Evolutionary conservation across 2,888 invertebrate species (phyloP).

Genomic region (Sarcophaga rosellei): DNA sequence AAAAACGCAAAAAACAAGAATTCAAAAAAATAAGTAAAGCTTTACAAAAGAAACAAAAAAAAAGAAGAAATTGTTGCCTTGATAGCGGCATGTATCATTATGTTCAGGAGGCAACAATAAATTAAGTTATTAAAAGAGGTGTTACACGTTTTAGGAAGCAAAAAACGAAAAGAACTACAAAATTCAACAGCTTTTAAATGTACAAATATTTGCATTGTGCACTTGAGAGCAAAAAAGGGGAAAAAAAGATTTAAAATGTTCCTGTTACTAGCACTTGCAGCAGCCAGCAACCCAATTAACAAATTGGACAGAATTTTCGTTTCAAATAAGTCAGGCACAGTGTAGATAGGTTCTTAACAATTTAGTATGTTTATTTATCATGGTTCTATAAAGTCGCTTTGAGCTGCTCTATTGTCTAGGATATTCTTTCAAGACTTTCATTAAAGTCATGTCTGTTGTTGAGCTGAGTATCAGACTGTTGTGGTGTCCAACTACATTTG

Average conservation of each 20-base stretch:
- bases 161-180: background rate
- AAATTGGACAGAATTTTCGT: background rate
- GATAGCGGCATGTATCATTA: slow-evolving; percentile 40
- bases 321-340: too few relatives aligned
- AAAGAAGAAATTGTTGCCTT: background rate
- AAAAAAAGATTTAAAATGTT: slow-evolving; percentile 1
- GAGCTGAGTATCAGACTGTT: too few relatives aligned
- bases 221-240: background rate
- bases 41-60: background rate
- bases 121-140: slow-evolving; percentile 69
- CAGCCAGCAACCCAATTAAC: slow-evolving; percentile 24
- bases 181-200: slow-evolving; percentile 28
- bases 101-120: slow-evolving; percentile 42
- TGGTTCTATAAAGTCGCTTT: too few relatives aligned
- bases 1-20: background rate
- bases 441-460: too few relatives aligned
- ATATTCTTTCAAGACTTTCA: too few relatives aligned
- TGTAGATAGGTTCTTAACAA: too few relatives aligned
- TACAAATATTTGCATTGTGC: slow-evolving; percentile 53
- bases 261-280: background rate
- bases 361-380: too few relatives aligned
- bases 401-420: too few relatives aligned
- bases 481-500: too few relatives aligned
- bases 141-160: slow-evolving; percentile 32
- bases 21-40: background rate